Percentiles rank a stretch among this genome's conserved stretches.
These are phyloP conservation scores for Microctonus aethiopoides DNA, from an alignment of 2,888 invertebrate genomes.

Conservation along the genomic window DNA sequence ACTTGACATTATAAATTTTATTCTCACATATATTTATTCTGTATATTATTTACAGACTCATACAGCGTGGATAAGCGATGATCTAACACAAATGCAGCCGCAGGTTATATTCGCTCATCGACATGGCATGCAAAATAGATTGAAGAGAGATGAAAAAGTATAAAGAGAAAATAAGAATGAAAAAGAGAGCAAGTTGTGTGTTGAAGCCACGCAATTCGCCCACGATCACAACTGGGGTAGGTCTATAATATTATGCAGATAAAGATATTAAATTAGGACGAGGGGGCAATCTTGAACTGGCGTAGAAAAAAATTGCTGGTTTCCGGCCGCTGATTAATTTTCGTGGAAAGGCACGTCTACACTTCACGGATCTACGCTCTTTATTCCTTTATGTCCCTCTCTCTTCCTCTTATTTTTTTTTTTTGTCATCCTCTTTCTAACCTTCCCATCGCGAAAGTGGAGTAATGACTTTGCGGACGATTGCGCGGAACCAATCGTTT, in stretches of 20 bases:
- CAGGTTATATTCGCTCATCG: not conserved
- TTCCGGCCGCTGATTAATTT: constrained; percentile 62
- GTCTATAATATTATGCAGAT: constrained; percentile 49
- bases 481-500: constrained; percentile 46
- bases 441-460: constrained; percentile 37
- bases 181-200: not conserved
- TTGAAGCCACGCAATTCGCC: constrained; percentile 28
- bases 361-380: constrained; percentile 42
- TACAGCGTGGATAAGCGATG: not conserved
- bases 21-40: not conserved
- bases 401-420: constrained; percentile 11
- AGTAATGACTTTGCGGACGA: constrained; percentile 47
- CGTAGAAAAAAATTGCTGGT: constrained; percentile 56
- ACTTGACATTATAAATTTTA: not conserved
- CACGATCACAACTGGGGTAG: constrained; percentile 18
- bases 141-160: not conserved
- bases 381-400: constrained; percentile 24
- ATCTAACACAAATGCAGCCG: not conserved
- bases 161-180: not conserved
- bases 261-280: constrained; percentile 46
- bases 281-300: constrained; percentile 42
- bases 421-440: constrained; percentile 9
- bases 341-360: constrained; percentile 52
- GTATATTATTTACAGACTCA: not conserved
- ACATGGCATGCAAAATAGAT: not conserved